These are phyloP conservation scores for Xestia sexstrigata DNA, from an alignment of 2,888 invertebrate genomes.

Conservation along the genomic window DNA sequence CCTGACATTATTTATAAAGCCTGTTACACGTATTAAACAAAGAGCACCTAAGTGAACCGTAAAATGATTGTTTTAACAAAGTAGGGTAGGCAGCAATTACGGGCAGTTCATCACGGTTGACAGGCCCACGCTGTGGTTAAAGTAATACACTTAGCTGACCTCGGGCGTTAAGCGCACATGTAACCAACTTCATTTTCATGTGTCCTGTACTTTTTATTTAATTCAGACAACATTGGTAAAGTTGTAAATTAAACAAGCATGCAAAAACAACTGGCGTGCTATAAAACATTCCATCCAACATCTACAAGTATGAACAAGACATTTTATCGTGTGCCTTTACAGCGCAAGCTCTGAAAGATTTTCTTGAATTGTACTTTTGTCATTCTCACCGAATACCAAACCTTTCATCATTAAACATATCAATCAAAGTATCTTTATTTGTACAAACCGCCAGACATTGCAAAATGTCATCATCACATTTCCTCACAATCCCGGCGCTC, in stretches of 20 bases:
- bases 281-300: neutral
- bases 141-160: constrained; percentile 66
- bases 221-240: constrained; percentile 11
- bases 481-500: constrained; percentile 33
- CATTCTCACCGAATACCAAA: neutral
- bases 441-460: neutral
- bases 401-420: neutral
- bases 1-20: constrained; percentile 39
- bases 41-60: constrained; percentile 59
- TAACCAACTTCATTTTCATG: constrained; percentile 26
- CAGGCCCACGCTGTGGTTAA: constrained; percentile 57
- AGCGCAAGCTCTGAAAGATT: neutral
- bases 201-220: constrained; percentile 21
- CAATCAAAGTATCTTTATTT: constrained; percentile 5
- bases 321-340: neutral
- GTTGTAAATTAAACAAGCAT: neutral
- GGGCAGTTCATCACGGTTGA: constrained; percentile 63
- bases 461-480: constrained; percentile 42
- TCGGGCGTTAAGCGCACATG: constrained; percentile 39
- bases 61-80: constrained; percentile 62
- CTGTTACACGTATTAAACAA: constrained; percentile 55
- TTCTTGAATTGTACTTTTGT: neutral
- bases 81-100: constrained; percentile 61
- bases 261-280: neutral
- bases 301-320: neutral